Evolutionary conservation across 2,888 invertebrate species (phyloP), one percentile per base, ranked within the genome.

Genomic region (Enchytraeus crypticus): DNA sequence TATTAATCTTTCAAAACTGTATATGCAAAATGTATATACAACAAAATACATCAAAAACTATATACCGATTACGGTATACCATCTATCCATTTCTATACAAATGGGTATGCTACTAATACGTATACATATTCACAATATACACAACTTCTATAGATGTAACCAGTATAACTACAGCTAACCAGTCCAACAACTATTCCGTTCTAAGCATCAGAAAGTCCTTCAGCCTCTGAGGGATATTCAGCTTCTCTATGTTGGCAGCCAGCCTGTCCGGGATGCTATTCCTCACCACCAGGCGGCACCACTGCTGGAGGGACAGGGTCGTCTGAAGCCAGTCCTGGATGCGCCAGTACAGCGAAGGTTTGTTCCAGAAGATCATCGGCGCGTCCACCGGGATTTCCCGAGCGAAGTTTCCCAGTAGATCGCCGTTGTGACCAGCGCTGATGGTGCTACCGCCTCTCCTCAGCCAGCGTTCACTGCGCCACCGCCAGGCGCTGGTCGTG

Each of bases 341-440:
- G 27, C 57, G 57, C 43, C 46, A 29, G 23, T 47, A 57, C 30
- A 57, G 46, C 4, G 27, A 23, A 18, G 46, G 43, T 30, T 46
- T 57, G 57, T 57, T 57, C 57, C 57, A 57, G 57, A 57, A 57
- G n/a, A 57, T 11, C 57, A 57, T 57, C 26, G 57, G 46, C 2
- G 46, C 29, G 14, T n/a, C 3, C 21, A 45, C 46, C n/a, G 57
- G 57, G 18, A 30, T 1, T 11, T 57, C 57, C n/a, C 21, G 8
- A 3, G 46, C 45, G 30, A 46, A 57, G 29, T 45, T 43, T 14
- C 57, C 57, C 47, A 43, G 5, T 21, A 45, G 27, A 18, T 46
- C 30, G 8, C 29, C 21, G 38, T 38, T 8, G 33, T 34, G 54
- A 8, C 53, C 53, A n/a, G 33, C 11, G 30, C 33, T 51, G 11